Evolutionary conservation across 2,888 invertebrate species (phyloP).

Genomic region (Sceliomorpha sp.): DNA sequence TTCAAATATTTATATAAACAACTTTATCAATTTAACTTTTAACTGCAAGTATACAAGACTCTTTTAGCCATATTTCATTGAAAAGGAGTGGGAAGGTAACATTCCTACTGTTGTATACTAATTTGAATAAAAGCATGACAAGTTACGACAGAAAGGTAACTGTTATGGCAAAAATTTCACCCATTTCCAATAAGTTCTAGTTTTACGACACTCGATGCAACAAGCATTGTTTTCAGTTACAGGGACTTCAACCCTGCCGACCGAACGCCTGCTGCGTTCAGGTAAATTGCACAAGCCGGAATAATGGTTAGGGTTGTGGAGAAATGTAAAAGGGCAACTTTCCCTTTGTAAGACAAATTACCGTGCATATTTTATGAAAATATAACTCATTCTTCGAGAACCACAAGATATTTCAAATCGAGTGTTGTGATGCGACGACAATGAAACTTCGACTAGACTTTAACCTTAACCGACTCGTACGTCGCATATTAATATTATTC

Average conservation of each 20-base stretch:
- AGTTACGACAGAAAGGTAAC: too few species aligned
- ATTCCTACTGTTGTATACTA: too few species aligned
- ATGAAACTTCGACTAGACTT: slow-evolving; percentile 11
- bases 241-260: slow-evolving; percentile 62
- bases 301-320: slow-evolving; percentile 62
- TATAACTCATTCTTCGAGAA: slow-evolving; percentile 52
- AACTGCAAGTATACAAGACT: too few species aligned
- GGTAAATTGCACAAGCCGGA: slow-evolving; percentile 58
- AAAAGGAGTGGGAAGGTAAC: too few species aligned
- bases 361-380: slow-evolving; percentile 67
- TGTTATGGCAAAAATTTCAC: too few species aligned
- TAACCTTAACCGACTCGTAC: background rate
- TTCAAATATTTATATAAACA: too few species aligned
- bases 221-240: slow-evolving; percentile 24
- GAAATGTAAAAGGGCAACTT: slow-evolving; percentile 61
- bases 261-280: slow-evolving; percentile 43
- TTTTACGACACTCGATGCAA: slow-evolving; percentile 13
- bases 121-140: too few species aligned
- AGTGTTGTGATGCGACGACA: slow-evolving; percentile 24
- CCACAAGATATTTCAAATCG: slow-evolving; percentile 55
- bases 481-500: slow-evolving; percentile 14
- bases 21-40: too few species aligned
- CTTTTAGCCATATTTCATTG: too few species aligned
- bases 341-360: slow-evolving; percentile 73
- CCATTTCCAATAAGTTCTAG: too few species aligned